A percentile compares a stretch with the other conserved stretches of the same genome.
These are phyloP conservation scores for Orientallactaga sibirica DNA, from an alignment of 2,797 vertebrate species.

Conservation along the genomic window DNA sequence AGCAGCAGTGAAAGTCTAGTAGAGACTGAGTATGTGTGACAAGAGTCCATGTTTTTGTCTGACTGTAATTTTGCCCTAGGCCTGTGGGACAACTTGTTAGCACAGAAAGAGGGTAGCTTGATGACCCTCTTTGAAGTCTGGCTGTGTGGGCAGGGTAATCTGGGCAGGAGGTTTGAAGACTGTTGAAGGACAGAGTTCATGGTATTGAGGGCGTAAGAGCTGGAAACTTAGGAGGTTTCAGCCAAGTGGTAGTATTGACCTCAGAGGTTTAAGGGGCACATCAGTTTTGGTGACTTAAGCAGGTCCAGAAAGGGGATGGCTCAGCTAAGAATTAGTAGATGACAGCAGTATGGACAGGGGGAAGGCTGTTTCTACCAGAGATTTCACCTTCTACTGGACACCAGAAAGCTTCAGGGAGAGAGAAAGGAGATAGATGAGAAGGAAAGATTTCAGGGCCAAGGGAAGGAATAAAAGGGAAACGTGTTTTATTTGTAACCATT, in stretches of 20 bases:
- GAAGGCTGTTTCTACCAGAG: not conserved
- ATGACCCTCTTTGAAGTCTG: not conserved
- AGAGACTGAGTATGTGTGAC: not conserved
- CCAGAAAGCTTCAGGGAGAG: not conserved
- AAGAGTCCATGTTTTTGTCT: not conserved
- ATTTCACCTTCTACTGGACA: not conserved
- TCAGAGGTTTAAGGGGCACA: not conserved
- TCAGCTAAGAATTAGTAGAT: not conserved
- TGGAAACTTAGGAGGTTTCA: not conserved
- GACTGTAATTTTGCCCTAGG: not conserved
- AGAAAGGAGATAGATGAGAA: not conserved
- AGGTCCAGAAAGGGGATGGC: not conserved
- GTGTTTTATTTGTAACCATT: slow-evolving; percentile 14
- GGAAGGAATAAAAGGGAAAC: not conserved
- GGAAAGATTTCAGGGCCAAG: not conserved
- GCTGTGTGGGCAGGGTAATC: not conserved
- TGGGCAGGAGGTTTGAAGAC: not conserved
- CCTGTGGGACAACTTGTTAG: not conserved
- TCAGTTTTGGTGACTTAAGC: not conserved
- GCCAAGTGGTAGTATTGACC: not conserved
- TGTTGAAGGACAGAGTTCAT: not conserved
- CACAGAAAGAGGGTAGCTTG: not conserved
- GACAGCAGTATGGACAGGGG: not conserved
- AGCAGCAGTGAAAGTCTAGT: not conserved
- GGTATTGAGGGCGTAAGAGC: not conserved